Conservation (phyloP, 2,888 invertebrate genomes). For the Orchestes rusci region DNA sequence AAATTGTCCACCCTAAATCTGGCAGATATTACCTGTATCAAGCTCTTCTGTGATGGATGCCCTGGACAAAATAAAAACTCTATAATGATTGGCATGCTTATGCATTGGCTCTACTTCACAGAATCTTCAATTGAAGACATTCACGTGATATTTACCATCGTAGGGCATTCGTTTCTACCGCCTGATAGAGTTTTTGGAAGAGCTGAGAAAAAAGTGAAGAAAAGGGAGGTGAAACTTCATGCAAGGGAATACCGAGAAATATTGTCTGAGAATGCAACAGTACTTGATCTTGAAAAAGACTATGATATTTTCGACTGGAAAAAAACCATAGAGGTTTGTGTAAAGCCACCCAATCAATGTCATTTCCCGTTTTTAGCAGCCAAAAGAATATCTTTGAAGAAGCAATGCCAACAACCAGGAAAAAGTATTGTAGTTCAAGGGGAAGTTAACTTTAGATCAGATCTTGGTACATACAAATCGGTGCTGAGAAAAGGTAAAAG, state of each 20-base stretch:
- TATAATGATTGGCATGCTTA: conserved; percentile 14
- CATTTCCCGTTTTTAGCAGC: conserved; percentile 1
- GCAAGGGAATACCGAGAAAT: conserved; percentile 1
- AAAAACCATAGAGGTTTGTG: neutral
- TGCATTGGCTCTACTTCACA: conserved; percentile 5
- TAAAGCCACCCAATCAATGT: conserved; percentile 1
- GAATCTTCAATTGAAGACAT: neutral
- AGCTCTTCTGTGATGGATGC: conserved; percentile 19
- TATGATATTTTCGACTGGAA: neutral
- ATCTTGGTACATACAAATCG: neutral
- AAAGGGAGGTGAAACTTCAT: neutral
- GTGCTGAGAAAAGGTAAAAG: neutral
- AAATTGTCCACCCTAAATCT: conserved; percentile 4
- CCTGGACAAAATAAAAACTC: conserved; percentile 20
- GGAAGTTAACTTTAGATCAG: neutral
- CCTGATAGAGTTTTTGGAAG: neutral
- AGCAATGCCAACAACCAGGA: neutral
- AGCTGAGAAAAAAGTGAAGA: neutral
- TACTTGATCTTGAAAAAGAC: conserved; percentile 1
- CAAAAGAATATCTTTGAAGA: neutral
- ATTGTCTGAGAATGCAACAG: conserved; percentile 1
- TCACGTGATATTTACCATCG: neutral
- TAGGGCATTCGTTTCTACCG: conserved; percentile 2
- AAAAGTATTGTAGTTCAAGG: neutral
- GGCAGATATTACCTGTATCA: conserved; percentile 1